Base-by-base conservation (phyloP, 1,140 invertebrate genomes). In the Maconellicoccus hirsutus region DNA sequence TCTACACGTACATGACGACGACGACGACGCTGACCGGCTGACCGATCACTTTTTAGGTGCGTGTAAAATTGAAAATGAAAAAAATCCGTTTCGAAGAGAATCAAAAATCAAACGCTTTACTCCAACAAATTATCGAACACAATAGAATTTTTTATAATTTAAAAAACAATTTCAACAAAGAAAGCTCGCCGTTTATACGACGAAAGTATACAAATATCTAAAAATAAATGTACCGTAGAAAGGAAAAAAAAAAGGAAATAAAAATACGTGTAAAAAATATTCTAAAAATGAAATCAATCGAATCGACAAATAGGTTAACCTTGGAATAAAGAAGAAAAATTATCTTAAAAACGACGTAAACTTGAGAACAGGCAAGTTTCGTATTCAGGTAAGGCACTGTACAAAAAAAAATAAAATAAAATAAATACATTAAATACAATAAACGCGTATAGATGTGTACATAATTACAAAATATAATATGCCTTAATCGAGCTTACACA, bases 281-380 rank as follows among this genome's bases (percentile, higher is more conserved):
- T 52, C 42, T 52, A 52, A 52, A 19, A 52, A 52, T 3, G n/a
- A 52, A 38, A 52, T 52, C 42, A 16, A 2, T 8, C 29, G 12
- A 52, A 16, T 14, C 3, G 42, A 52, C n/a, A 52, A 52, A 52
- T 52, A 52, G 42, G 42, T 52, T 52, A 52, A 52, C 42, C 42
- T 52, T 52, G 12, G 33, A 52, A 16, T 52, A 52, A 4, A 52
- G n/a, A 52, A 16, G 16, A 52, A 52, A 52, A 52, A 16, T 8
- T 8, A 52, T 52, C 42, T 52, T 52, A 52, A 52, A 52, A 52
- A 52, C n/a, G 42, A 52, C 42, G 42, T 52, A 52, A 52, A 52
- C 42, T 52, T 52, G 42, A 52, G 29, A 33, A 12, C 3, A 52
- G 42, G 42, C 42, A 52, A 52, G 42, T 52, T 52, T 52, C n/a